These are phyloP conservation scores for Pseudomyrmex sp. DNA, from an alignment of 1,140 invertebrate species.

Conservation along the genomic window DNA sequence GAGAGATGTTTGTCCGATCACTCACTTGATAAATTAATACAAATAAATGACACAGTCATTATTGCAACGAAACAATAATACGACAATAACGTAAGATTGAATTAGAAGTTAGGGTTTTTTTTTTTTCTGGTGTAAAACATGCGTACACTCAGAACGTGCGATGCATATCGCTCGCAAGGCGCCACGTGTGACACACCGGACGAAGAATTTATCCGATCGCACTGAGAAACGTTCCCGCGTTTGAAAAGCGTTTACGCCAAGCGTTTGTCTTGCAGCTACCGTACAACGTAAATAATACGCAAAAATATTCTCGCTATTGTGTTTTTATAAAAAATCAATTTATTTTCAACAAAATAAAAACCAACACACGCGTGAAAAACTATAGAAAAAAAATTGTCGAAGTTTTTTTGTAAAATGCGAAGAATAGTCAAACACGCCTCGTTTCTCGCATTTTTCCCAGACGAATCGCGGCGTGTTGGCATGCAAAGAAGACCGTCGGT, in stretches of 20 bases:
- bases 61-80: not conserved
- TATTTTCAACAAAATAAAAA: no score
- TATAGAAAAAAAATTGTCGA: no score
- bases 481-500: not conserved
- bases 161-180: slow-evolving; percentile 1
- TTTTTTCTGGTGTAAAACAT: slow-evolving; percentile 23
- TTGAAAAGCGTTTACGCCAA: not conserved
- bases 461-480: no score
- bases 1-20: not conserved
- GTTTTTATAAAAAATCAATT: no score
- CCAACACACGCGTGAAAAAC: no score
- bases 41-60: not conserved
- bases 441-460: no score
- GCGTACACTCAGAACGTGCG: slow-evolving; percentile 17
- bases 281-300: no score
- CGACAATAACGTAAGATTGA: not conserved
- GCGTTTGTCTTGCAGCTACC: no score
- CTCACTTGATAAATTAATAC: not conserved
- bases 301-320: no score
- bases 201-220: slow-evolving; percentile 1
- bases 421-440: not conserved
- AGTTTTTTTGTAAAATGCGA: not conserved
- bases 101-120: not conserved
- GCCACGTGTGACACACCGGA: not conserved
- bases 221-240: not conserved